These are phyloP conservation scores for Corythoichthys haematopterus DNA, from an alignment of 2,113 vertebrate genomes.

Conservation along the genomic window DNA sequence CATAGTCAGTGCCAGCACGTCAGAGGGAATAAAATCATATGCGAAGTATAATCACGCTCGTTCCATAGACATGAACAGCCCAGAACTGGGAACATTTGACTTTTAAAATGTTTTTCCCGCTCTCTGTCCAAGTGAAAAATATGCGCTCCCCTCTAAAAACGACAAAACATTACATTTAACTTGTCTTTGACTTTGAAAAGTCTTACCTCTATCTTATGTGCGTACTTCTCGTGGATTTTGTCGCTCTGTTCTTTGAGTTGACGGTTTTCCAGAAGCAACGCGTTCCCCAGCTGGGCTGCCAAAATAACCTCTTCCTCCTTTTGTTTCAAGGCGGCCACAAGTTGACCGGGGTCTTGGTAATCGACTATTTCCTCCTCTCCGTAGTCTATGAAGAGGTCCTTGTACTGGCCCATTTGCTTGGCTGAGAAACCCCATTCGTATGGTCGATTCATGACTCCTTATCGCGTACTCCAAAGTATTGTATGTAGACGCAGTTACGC, in stretches of 20 bases:
- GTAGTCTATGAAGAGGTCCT: slow-evolving; percentile 69
- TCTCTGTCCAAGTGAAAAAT: background rate
- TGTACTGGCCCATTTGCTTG: slow-evolving; percentile 57
- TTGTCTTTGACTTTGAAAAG: background rate
- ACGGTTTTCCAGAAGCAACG: slow-evolving; percentile 73
- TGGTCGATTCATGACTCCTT: slow-evolving; percentile 53
- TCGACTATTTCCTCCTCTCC: slow-evolving; percentile 59
- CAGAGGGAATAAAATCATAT: too few relatives aligned
- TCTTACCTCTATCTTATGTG: slow-evolving; percentile 71
- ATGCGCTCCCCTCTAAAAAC: background rate
- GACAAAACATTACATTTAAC: background rate
- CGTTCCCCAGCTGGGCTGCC: slow-evolving; percentile 77
- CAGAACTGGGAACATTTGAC: background rate
- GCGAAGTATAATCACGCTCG: background rate
- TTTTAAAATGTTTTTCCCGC: background rate
- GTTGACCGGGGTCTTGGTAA: slow-evolving; percentile 64
- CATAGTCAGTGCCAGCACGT: too few relatives aligned
- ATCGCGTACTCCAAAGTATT: background rate
- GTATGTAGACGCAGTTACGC: background rate
- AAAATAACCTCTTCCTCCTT: slow-evolving; percentile 76
- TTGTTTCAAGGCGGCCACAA: slow-evolving; percentile 69
- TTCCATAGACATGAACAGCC: background rate
- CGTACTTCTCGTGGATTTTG: slow-evolving; percentile 62
- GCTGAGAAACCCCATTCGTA: slow-evolving; percentile 57
- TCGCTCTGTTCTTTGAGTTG: slow-evolving; percentile 68